A percentile compares a stretch with the other conserved stretches of the same genome.
These are phyloP conservation scores for Neoscelio sp. DNA, from an alignment of 2,888 invertebrate species.

Conservation along the genomic window DNA sequence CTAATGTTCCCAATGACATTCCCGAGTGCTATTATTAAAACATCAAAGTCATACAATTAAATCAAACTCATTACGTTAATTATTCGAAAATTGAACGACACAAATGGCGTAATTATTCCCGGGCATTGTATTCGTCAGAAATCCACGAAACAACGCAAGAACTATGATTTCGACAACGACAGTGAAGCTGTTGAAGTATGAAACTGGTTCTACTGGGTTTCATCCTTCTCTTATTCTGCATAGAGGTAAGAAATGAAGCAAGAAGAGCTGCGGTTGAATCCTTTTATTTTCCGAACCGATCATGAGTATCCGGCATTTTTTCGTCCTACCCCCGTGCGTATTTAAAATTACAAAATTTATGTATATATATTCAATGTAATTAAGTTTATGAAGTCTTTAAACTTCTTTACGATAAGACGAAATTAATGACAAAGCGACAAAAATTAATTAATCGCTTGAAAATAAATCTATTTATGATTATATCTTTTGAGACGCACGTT, in stretches of 20 bases:
- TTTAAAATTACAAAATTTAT: constrained; percentile 25
- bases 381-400: constrained; percentile 21
- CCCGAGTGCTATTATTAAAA: constrained; percentile 2
- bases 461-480: not conserved
- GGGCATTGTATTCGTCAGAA: constrained; percentile 38
- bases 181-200: constrained; percentile 61
- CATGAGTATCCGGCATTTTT: constrained; percentile 18
- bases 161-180: constrained; percentile 63
- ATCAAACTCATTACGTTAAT: constrained; percentile 19
- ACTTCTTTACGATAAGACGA: constrained; percentile 15
- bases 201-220: constrained; percentile 61
- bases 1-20: not conserved
- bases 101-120: constrained; percentile 52
- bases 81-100: constrained; percentile 8
- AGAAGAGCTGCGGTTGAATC: constrained; percentile 34
- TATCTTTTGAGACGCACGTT: too few species aligned
- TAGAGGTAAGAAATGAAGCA: constrained; percentile 53
- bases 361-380: constrained; percentile 14
- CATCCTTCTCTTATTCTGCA: constrained; percentile 50
- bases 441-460: constrained; percentile 18
- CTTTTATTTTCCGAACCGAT: constrained; percentile 50
- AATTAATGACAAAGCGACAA: constrained; percentile 17
- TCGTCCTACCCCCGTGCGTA: not conserved
- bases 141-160: constrained; percentile 28
- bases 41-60: constrained; percentile 13